Base-by-base conservation (phyloP, 2,797 vertebrate genomes). In the Trachurus trachurus region DNA sequence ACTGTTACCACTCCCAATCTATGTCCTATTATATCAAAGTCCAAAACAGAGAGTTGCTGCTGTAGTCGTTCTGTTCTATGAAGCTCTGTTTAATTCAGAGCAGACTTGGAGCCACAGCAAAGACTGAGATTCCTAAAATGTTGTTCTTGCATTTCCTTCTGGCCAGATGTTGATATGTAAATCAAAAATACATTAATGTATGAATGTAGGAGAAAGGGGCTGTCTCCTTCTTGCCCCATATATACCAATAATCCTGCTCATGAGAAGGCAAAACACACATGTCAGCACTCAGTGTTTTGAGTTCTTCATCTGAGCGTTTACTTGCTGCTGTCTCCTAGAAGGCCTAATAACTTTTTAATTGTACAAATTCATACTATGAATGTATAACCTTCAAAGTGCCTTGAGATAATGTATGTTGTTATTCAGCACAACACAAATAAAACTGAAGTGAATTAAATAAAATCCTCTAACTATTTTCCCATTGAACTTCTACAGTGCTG, bases 61-160 rank as follows among this genome's bases (percentile, higher is more conserved):
- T 73, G 13, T 37, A 72, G 50, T 82, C 66, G 70, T 76, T 78
- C 73, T 82, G 66, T 71, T 74, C 66, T 68, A n/a, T 65, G 22
- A 74, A 50, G 3, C 0, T 37, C 39, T 77, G 59, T 68, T 86
- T 78, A 76, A 83, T 66, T 49, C 21, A 78, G 56, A 82, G 65
- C 31, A 60, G 15, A 52, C 68, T 22, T 26, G 21, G 9, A 84
- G 73, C 69, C 50, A 31, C 19, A 3, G 9, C 71, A 53, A 31
- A 65, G 21, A 72, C 31, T 6, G 2, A 61, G 45, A 68, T 45
- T 76, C 52, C 49, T 66, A 73, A 66, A 77, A 74, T 9, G 1
- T 4, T 22, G 52, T 45, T 68, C 71, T 26, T 19, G 11, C 21
- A 53, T 37, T 66, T 50, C 21, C 34, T 66, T 50, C 26, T 5